Percentiles rank a stretch among this genome's conserved stretches.
phyloP scores from a whole-genome alignment of 2,888 invertebrate genomes.

The Drosophila algonquin region DNA sequence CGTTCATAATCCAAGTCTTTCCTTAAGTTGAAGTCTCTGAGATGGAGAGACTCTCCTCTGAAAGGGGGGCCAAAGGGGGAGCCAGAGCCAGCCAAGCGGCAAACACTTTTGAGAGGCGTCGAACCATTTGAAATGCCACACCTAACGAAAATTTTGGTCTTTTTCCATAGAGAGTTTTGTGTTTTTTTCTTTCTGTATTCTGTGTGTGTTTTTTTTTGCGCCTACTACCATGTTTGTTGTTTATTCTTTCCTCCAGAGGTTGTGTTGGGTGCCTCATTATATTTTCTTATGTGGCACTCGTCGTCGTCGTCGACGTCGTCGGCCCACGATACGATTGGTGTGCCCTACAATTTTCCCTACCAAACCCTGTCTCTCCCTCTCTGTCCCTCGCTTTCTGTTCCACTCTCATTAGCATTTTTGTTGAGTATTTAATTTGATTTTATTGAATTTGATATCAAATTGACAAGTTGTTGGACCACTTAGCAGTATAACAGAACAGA shows the following conservation, averaged over 20 bases:
- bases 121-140: slow-evolving; percentile 79
- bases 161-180: slow-evolving; percentile 9
- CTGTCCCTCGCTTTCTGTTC: slow-evolving; percentile 7
- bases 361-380: slow-evolving; percentile 16
- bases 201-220: slow-evolving; percentile 63
- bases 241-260: slow-evolving; percentile 40
- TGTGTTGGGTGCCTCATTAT: slow-evolving; percentile 21
- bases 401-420: slow-evolving; percentile 70
- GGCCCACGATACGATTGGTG: slow-evolving; percentile 4
- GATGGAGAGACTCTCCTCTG: slow-evolving; percentile 34
- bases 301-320: too few species aligned
- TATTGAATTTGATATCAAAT: slow-evolving; percentile 73
- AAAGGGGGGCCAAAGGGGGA: slow-evolving; percentile 10
- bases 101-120: slow-evolving; percentile 70
- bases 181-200: slow-evolving; percentile 32
- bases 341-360: slow-evolving; percentile 49
- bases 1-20: slow-evolving; percentile 80
- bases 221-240: slow-evolving; percentile 69
- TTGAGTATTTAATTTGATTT: slow-evolving; percentile 78
- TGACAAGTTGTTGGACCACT: slow-evolving; percentile 76
- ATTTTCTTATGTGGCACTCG: slow-evolving; percentile 45
- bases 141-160: slow-evolving; percentile 71
- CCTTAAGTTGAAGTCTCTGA: slow-evolving; percentile 64
- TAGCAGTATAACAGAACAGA: slow-evolving; percentile 32
- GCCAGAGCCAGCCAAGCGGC: slow-evolving; percentile 50